Evolutionary conservation across 1,140 invertebrate genomes (phyloP), one percentile per base, ranked within the genome.

Genomic region (Temnothorax curvispinosus): DNA sequence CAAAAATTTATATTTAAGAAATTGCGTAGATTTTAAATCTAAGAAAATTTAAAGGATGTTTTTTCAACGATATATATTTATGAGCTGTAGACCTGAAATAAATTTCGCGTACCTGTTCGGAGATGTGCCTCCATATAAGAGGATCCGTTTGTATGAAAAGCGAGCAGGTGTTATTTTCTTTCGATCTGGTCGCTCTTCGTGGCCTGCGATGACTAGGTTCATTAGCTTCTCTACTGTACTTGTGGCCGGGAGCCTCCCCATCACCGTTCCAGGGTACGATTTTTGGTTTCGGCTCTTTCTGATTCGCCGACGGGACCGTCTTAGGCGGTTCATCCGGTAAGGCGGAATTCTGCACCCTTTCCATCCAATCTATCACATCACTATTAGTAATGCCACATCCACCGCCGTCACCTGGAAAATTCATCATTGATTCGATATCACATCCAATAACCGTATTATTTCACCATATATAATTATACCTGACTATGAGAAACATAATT

Each of bases 111-210:
- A 97, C 96, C 95, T 96, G 96, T 88, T 97, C 96, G 41, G 96
- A 95, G 92, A 99, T 98, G 93, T 99, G 98, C 91, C 97, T 97
- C 98, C 99, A 99, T 93, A 99, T 98, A 84, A 99, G 97, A 86
- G 99, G 99, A 96, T 99, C 99, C 13, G 99, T 99, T 95, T 99
- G 98, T 94, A 99, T 99, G 94, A 98, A 99, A 18, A 99, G 96
- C 47, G 98, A 99, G 95, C 99, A 99, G 5, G 95, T 95, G 94
- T 98, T 97, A 91, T 97, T 97, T 90, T 97, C 97, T 87, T 96
- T 97, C 71, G 96, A 96, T 86, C 96, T 95, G 54, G 96, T 96
- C 90, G 94, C 96, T 94, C 96, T 94, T 92, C 95, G 96, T 88
- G 91, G 93, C 91, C 96, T 94, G 47, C 87, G 93, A 88, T 96